Evolutionary conservation across 2,797 vertebrate species (phyloP).

Genomic region (Pangasius macronema): DNA sequence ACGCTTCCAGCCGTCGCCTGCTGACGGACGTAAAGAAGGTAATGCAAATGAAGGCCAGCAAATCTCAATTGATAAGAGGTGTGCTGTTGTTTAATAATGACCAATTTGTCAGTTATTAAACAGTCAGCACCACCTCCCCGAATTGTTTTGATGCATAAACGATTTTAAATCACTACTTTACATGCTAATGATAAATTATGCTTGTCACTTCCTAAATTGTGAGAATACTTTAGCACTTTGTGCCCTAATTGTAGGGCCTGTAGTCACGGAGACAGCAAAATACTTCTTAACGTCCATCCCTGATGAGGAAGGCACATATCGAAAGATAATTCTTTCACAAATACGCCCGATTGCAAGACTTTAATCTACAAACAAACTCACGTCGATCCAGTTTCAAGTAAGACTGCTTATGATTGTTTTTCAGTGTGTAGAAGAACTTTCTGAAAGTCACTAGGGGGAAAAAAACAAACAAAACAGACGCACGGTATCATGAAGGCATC

Average conservation of each 20-base stretch:
- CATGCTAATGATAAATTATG: constrained; percentile 14
- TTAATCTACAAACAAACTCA: not conserved
- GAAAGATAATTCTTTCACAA: not conserved
- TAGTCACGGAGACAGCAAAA: not conserved
- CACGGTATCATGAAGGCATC: not conserved
- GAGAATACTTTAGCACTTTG: not conserved
- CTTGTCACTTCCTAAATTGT: not conserved
- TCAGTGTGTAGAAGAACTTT: not conserved
- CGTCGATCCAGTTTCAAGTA: constrained; percentile 6
- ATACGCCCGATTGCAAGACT: not conserved
- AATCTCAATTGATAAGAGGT: not conserved
- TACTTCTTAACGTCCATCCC: not conserved
- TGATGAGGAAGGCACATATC: not conserved
- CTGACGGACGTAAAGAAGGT: not conserved
- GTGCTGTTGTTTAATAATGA: not conserved
- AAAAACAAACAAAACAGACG: not conserved
- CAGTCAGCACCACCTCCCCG: not conserved
- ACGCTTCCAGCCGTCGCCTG: not conserved
- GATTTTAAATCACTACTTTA: not conserved
- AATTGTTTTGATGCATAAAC: not conserved
- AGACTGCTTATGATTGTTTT: not conserved
- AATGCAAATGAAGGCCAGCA: not conserved
- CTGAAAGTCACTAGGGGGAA: not conserved
- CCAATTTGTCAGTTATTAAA: not conserved
- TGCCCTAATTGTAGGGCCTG: not conserved